phyloP scores from a whole-genome alignment of 2,888 invertebrate genomes.

The Thalpophila matura region DNA sequence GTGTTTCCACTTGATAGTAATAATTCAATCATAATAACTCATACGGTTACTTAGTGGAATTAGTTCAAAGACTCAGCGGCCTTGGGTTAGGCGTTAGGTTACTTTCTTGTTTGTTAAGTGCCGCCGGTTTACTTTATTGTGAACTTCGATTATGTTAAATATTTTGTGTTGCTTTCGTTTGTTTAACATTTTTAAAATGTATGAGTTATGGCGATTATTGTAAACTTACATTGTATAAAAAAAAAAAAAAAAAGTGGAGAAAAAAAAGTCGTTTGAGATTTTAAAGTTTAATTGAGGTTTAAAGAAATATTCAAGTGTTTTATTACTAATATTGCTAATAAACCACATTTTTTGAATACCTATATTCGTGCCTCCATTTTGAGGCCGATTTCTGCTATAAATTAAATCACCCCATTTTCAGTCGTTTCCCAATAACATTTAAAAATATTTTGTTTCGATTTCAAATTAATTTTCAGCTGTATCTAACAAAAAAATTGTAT shows the following conservation, averaged over 20 bases:
- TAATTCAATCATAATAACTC: conserved; percentile 21
- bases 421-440: neutral
- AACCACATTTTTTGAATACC: no score
- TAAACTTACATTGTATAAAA: no score
- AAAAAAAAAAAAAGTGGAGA: no score
- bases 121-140: conserved; percentile 18
- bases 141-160: conserved; percentile 6
- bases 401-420: conserved; percentile 18
- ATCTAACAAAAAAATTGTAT: conserved; percentile 12
- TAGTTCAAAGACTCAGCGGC: conserved; percentile 58
- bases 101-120: conserved; percentile 53
- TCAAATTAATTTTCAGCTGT: neutral
- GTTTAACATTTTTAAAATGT: neutral
- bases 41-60: conserved; percentile 35
- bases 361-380: no score
- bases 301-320: no score
- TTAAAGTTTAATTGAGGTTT: no score
- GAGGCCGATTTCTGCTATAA: no score
- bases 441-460: no score
- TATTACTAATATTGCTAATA: no score
- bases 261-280: no score
- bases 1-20: neutral
- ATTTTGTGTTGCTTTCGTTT: conserved; percentile 3
- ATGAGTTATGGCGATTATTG: no score
- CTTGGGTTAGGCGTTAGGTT: conserved; percentile 54